Evolutionary conservation across 2,888 invertebrate species (phyloP), one percentile per base, ranked within the genome.

Genomic region (Digitonthophagus gazella): DNA sequence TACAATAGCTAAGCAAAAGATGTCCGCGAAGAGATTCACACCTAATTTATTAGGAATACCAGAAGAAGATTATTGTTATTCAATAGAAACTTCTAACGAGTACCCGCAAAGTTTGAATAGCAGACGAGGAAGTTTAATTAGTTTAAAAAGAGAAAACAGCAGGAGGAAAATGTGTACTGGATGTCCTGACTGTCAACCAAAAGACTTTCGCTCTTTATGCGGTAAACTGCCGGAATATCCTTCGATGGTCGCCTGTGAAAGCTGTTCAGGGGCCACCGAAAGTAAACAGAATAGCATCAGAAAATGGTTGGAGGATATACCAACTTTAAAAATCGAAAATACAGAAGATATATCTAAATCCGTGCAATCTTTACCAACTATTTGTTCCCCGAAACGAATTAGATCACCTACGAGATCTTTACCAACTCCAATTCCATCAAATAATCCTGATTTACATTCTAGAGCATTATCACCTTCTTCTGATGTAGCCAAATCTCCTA

Each of bases 1-100:
- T 75, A 87, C 93, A 57, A 91, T 95, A 65, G 96, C 96, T 4
- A 95, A 95, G 79, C 92, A 92, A 76, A 95, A 95, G 84, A 94
- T 95, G 91, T 88, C 90, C 56, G 84, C 90, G 0, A 94, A 95
- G 82, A 86, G 90, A 69, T 95, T 92, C 78, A 87, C 90, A 69
- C 95, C 95, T 0, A 89, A 90, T 65, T 83, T 95, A 3, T 87
- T 89, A 67, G 89, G 90, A 77, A 95, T 95, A 76, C 93, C 93
- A 0, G 95, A 95, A 84, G 95, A 94, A 83, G 90, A 90, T 75
- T 84, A 82, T 3, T 82, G 81, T 68, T 82, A 85, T 64, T 80
- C 86, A 15, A 80, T 84, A 74, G 87, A 85, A 70, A 85, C 83
- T 66, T 83, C 83, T 74, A 83, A 82, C 76, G 89, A 85, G 69